Evolutionary conservation across 2,113 vertebrate genomes (phyloP), one percentile per base, ranked within the genome.

Genomic region (Ranitomeya variabilis): DNA sequence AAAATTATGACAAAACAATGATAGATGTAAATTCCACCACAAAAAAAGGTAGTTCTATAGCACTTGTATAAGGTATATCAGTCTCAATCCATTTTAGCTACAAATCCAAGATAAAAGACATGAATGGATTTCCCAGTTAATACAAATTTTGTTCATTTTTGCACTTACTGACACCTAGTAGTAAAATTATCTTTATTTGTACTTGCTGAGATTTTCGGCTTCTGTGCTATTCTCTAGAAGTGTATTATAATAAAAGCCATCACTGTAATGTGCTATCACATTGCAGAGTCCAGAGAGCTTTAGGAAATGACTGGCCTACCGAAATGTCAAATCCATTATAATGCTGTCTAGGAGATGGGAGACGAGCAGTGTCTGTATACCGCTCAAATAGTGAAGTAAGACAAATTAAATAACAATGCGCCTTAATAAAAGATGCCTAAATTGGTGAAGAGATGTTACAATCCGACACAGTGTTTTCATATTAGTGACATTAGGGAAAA

Each of bases 241-340:
- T 54, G 74, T 45, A 78, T 78, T 78, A 78, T 19, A 78, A 54
- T 54, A 21, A 12, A 78, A 18, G 15, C 31, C 45, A 45, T 31
- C 15, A 1, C 18, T 1, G 18, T 78, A 78, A 78, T 54, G 76
- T 78, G 67, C 67, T 26, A 71, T 71, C 31, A 74, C 37, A 74
- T 74, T 45, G 14, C 71, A 18, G 71, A 45, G 31, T n/a, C 45
- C 45, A n/a, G 76, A 78, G 18, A 78, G 51, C 76, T 78, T 78
- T 54, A 78, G 45, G 10, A n/a, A 78, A n/a, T 78, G 10, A 54
- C 51, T n/a, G 51, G 77, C n/a, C 77, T 79, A 23, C 21, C 14
- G 77, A 78, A 78, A 78, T 78, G 76, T 54, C 76, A 78, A n/a
- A 78, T 54, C 52, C 13, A 57, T 79, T 23, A 79, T 9, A 13